Evolutionary conservation across 2,888 invertebrate species (phyloP).

Genomic region (Scaptomyza parva): DNA sequence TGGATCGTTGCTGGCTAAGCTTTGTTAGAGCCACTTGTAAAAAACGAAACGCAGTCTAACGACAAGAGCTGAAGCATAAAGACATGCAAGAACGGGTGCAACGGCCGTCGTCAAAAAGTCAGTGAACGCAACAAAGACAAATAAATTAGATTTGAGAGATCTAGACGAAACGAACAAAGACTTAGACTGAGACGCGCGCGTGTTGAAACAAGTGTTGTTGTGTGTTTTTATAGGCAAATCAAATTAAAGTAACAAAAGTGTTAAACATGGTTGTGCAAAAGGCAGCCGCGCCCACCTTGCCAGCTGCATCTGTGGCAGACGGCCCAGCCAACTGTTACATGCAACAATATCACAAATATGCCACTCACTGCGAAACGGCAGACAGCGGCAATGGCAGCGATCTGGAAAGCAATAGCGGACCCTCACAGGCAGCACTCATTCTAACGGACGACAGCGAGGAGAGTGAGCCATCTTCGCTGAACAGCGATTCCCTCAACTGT

Average conservation of each 20-base stretch:
- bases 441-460: slow-evolving; percentile 86
- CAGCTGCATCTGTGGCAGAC: slow-evolving; percentile 39
- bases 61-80: slow-evolving; percentile 77
- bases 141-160: slow-evolving; percentile 15
- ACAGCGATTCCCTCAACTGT: slow-evolving; percentile 92
- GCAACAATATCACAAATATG: slow-evolving; percentile 71
- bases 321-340: slow-evolving; percentile 60
- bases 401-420: slow-evolving; percentile 86
- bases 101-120: slow-evolving; percentile 69
- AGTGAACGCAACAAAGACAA: slow-evolving; percentile 66
- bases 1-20: slow-evolving; percentile 35
- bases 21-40: slow-evolving; percentile 54
- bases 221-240: too few species aligned
- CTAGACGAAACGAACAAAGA: slow-evolving; percentile 6
- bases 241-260: slow-evolving; percentile 1
- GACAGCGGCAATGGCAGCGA: slow-evolving; percentile 95
- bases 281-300: slow-evolving; percentile 59
- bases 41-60: slow-evolving; percentile 70
- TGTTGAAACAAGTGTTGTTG: slow-evolving; percentile 28
- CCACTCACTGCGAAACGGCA: slow-evolving; percentile 90
- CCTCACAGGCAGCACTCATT: slow-evolving; percentile 49
- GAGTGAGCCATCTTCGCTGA: slow-evolving; percentile 89
- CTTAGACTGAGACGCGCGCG: not conserved
- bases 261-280: slow-evolving; percentile 64
- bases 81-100: slow-evolving; percentile 75